Evolutionary conservation across 2,888 invertebrate genomes (phyloP).

Genomic region (Leptinotarsa juncta): DNA sequence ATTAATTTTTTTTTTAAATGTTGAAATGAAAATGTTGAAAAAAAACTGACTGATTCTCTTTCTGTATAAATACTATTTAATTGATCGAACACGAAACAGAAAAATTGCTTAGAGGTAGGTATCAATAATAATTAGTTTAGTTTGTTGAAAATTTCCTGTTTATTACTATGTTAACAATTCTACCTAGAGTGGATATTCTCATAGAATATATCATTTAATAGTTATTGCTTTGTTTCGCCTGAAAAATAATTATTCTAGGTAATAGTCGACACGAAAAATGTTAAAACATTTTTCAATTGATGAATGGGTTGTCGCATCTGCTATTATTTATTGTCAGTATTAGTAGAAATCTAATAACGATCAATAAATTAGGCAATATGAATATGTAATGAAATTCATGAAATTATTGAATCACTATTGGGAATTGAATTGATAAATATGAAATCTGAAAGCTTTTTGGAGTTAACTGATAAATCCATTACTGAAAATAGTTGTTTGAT

Average conservation of each 20-base stretch:
- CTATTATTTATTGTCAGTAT: conserved; percentile 5
- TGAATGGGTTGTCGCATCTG: neutral
- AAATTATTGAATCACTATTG: conserved; percentile 21
- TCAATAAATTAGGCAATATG: conserved; percentile 36
- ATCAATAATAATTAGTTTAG: too few relatives aligned
- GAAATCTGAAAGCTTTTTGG: conserved; percentile 8
- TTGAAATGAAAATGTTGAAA: too few relatives aligned
- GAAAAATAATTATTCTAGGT: neutral
- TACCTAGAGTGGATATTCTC: too few relatives aligned
- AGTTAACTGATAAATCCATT: conserved; percentile 3
- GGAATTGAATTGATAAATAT: conserved; percentile 8
- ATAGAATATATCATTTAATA: too few relatives aligned
- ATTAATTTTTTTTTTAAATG: too few relatives aligned
- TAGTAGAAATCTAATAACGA: conserved; percentile 28
- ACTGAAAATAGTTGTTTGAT: neutral
- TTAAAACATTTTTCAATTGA: neutral
- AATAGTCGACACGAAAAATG: neutral
- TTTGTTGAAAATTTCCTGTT: too few relatives aligned
- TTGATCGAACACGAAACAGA: too few relatives aligned
- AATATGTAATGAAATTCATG: conserved; percentile 36
- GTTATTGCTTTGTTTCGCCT: too few relatives aligned
- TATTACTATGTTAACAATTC: too few relatives aligned
- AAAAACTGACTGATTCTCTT: too few relatives aligned
- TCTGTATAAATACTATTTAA: too few relatives aligned
- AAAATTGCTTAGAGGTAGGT: too few relatives aligned